phyloP scores from a whole-genome alignment of 2,797 vertebrate species.

The Lagocephalus sceleratus region DNA sequence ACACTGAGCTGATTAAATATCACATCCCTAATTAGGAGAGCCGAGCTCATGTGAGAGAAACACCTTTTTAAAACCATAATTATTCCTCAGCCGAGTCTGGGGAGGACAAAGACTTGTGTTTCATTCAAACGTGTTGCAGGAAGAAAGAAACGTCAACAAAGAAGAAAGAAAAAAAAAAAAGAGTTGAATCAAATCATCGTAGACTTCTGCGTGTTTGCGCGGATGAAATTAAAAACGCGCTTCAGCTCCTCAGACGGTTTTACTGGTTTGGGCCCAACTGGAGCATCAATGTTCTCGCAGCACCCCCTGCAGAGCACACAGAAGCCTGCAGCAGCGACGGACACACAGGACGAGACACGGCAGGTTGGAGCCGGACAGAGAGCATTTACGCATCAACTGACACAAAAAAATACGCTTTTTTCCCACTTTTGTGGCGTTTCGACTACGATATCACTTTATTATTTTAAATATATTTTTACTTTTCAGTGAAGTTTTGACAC shows the following conservation, averaged over 20 bases:
- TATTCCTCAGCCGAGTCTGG: slow-evolving; percentile 13
- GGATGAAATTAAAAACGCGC: too few relatives aligned
- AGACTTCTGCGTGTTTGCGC: too few relatives aligned
- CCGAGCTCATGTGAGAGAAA: slow-evolving; percentile 45
- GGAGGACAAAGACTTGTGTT: slow-evolving; percentile 37
- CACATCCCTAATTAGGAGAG: slow-evolving; percentile 51
- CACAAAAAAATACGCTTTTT: too few relatives aligned
- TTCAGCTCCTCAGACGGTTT: background rate
- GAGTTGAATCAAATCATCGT: background rate
- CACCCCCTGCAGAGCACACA: slow-evolving; percentile 43
- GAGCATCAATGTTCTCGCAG: slow-evolving; percentile 15
- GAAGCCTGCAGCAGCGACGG: background rate
- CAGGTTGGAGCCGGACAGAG: too few relatives aligned
- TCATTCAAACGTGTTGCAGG: slow-evolving; percentile 48
- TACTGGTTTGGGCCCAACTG: background rate
- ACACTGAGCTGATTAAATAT: slow-evolving; percentile 61
- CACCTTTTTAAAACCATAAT: slow-evolving; percentile 42
- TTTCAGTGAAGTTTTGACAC: slow-evolving; percentile 24
- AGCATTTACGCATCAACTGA: too few relatives aligned
- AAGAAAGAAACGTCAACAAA: too few relatives aligned
- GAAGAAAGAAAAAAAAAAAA: background rate
- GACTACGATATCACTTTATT: too few relatives aligned
- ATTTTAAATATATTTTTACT: slow-evolving; percentile 34
- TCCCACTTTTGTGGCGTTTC: too few relatives aligned
- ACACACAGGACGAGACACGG: too few relatives aligned